Percentiles rank a stretch among this genome's conserved stretches.
phyloP scores from a whole-genome alignment of 2,113 vertebrate genomes.

The Eublepharis macularius region DNA sequence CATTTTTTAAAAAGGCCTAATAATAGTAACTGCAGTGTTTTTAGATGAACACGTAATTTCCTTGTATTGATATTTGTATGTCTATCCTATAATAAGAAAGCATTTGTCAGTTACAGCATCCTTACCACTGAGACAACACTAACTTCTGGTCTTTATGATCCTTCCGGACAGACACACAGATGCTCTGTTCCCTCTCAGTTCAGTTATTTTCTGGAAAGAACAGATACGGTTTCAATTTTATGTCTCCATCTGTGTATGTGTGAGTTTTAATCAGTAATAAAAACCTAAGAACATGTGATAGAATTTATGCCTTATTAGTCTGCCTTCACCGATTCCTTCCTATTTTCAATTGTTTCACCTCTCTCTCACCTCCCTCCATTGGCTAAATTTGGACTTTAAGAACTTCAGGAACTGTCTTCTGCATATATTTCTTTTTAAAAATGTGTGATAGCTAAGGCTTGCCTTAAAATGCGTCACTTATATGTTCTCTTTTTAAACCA shows the following conservation, averaged over 20 bases:
- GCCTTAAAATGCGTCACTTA: no score
- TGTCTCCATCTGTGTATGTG: not conserved
- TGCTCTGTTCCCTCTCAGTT: not conserved
- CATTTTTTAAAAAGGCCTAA: not conserved
- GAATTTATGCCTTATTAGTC: not conserved
- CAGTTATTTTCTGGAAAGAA: not conserved
- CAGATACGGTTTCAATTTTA: not conserved
- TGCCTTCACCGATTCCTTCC: no score
- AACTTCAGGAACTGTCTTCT: not conserved
- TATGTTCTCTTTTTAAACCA: no score
- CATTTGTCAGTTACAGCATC: fast-evolving
- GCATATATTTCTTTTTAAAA: not conserved
- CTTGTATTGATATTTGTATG: not conserved
- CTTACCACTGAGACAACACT: not conserved
- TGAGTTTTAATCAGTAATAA: not conserved
- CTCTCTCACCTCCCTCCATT: not conserved
- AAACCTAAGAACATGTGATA: not conserved
- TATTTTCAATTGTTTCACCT: not conserved
- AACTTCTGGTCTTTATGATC: not conserved
- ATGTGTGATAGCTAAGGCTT: not conserved
- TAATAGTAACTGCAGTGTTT: not conserved
- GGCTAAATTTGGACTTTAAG: not conserved
- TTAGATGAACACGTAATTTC: not conserved
- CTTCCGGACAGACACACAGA: not conserved
- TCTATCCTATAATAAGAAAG: not conserved